phyloP scores from a whole-genome alignment of 2,797 vertebrate genomes.

The Spondyliosoma cantharus region DNA sequence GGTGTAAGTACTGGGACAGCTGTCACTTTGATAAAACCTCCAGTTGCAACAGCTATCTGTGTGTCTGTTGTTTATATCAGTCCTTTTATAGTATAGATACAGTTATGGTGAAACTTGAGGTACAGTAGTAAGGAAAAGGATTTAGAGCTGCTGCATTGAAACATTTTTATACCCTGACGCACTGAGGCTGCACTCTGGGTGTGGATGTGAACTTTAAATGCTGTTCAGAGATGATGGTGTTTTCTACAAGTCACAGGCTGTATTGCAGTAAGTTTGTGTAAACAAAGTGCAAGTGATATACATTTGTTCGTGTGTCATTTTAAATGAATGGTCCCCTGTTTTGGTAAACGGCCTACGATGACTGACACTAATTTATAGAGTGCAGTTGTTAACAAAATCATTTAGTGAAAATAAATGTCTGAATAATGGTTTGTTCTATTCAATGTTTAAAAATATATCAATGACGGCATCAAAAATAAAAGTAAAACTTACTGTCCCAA shows the following conservation, averaged over 20 bases:
- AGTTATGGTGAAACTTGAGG: background rate
- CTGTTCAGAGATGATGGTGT: background rate
- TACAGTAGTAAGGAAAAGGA: background rate
- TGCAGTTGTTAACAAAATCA: background rate
- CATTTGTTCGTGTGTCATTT: background rate
- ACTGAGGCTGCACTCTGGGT: conserved; percentile 5
- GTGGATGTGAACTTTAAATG: conserved; percentile 8
- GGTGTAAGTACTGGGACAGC: conserved; percentile 66
- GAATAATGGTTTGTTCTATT: background rate
- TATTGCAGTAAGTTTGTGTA: conserved; percentile 8
- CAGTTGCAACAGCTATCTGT: background rate
- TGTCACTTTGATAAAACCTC: background rate
- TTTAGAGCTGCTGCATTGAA: background rate
- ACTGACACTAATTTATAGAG: background rate
- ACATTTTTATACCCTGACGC: background rate
- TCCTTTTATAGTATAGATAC: background rate
- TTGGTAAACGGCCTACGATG: background rate
- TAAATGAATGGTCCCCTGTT: conserved; percentile 19
- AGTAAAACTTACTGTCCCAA: conserved; percentile 58
- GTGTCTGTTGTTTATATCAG: background rate
- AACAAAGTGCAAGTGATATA: conserved; percentile 6
- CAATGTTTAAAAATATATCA: conserved; percentile 44
- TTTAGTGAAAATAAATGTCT: background rate
- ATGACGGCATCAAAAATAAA: conserved; percentile 38
- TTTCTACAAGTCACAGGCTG: background rate